These are phyloP conservation scores for Mungos mungo DNA, from an alignment of 2,113 vertebrate species.

Conservation along the genomic window DNA sequence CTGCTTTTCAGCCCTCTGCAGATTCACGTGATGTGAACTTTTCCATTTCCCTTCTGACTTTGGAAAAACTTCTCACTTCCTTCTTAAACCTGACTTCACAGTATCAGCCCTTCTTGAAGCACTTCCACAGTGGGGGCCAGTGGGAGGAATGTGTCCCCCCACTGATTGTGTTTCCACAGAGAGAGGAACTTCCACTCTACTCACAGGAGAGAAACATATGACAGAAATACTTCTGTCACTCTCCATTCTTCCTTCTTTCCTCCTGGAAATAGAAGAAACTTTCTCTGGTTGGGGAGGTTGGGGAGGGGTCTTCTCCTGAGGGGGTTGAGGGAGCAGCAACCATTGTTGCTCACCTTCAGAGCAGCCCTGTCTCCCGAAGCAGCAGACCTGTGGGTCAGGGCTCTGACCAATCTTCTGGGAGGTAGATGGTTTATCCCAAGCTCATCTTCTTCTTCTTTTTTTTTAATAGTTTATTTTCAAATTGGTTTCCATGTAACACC, in stretches of 20 bases:
- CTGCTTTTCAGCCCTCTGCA: neutral
- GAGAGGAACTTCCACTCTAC: no score
- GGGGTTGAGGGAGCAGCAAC: neutral
- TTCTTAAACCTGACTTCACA: slow-evolving; percentile 2
- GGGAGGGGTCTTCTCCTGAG: neutral
- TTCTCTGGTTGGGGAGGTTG: neutral
- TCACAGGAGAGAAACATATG: neutral
- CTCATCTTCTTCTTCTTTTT: no score
- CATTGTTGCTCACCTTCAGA: neutral
- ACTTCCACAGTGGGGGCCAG: neutral
- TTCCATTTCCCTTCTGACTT: slow-evolving; percentile 27
- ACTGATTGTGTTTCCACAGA: neutral
- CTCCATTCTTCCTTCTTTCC: neutral
- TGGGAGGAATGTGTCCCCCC: neutral
- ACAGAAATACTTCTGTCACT: neutral
- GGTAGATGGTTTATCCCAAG: no score
- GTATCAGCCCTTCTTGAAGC: neutral
- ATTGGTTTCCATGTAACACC: no score
- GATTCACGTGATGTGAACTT: neutral
- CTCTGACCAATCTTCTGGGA: neutral
- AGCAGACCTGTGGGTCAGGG: neutral
- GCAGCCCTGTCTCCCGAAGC: neutral
- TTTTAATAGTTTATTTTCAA: no score
- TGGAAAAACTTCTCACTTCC: slow-evolving; percentile 54
- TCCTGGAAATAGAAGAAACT: neutral